phyloP scores from a whole-genome alignment of 2,888 invertebrate species.

The Helleia helle region DNA sequence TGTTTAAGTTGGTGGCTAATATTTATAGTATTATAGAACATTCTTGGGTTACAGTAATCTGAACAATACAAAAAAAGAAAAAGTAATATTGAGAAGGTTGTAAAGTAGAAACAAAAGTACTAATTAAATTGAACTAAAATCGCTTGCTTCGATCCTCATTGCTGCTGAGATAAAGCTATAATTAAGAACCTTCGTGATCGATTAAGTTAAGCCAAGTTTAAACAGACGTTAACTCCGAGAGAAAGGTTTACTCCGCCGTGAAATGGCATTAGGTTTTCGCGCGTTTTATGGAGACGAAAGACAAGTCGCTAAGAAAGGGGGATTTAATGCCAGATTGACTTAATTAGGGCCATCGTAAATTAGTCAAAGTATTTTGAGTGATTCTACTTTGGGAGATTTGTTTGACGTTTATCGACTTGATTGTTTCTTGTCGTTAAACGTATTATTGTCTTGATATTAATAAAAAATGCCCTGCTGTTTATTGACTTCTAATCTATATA shows the following conservation, averaged over 20 bases:
- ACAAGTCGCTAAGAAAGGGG: constrained; percentile 67
- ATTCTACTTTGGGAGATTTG: constrained; percentile 49
- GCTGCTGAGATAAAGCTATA: constrained; percentile 66
- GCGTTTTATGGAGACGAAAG: constrained; percentile 59
- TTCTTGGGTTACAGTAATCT: too few relatives aligned
- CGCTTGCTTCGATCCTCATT: constrained; percentile 55
- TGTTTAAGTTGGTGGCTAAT: too few relatives aligned
- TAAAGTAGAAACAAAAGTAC: constrained; percentile 27
- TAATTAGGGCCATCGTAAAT: constrained; percentile 63
- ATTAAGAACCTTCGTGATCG: constrained; percentile 72
- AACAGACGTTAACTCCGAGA: constrained; percentile 69
- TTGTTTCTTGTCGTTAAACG: background rate
- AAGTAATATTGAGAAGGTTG: too few relatives aligned
- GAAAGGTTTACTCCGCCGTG: constrained; percentile 74
- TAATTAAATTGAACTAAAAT: constrained; percentile 55
- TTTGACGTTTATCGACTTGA: constrained; percentile 19
- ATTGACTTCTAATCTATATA: too few relatives aligned
- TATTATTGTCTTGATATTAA: too few relatives aligned
- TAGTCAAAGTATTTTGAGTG: constrained; percentile 62
- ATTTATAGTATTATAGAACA: too few relatives aligned
- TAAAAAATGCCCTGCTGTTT: too few relatives aligned
- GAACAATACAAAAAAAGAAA: too few relatives aligned
- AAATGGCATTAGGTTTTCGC: constrained; percentile 74
- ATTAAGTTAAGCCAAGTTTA: constrained; percentile 72
- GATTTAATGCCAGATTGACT: constrained; percentile 68